These are phyloP conservation scores for Tolypeutes matacus DNA, from an alignment of 2,797 vertebrate genomes.

Conservation along the genomic window DNA sequence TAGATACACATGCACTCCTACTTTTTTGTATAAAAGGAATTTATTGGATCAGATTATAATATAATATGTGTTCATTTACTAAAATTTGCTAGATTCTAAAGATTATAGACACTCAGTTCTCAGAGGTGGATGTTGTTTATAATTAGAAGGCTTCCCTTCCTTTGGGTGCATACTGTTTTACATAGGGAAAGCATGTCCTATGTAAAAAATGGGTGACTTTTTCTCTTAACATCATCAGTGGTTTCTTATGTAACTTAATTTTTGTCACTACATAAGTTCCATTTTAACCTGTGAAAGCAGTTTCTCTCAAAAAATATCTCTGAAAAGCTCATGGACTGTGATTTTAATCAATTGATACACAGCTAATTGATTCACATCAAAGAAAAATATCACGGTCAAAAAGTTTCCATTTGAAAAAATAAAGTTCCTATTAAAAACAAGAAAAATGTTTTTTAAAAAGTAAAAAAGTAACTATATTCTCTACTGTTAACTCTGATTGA, in stretches of 20 bases:
- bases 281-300: neutral
- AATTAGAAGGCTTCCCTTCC: neutral
- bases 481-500: neutral
- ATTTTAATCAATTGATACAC: neutral
- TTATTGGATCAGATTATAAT: constrained; percentile 3
- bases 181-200: fast-evolving
- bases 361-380: neutral
- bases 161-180: neutral
- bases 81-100: neutral
- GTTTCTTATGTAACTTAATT: neutral
- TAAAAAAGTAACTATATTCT: neutral
- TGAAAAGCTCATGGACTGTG: neutral
- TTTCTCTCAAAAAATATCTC: constrained; percentile 22
- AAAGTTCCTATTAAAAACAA: neutral
- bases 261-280: neutral
- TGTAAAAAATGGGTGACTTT: neutral
- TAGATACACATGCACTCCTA: neutral
- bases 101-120: neutral
- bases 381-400: neutral
- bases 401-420: neutral
- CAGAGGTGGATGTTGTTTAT: neutral
- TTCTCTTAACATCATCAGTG: neutral
- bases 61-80: neutral
- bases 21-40: neutral
- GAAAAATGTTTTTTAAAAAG: neutral